Base-by-base conservation (phyloP, 1,140 invertebrate genomes). In the Drosophila nebulosa region DNA sequence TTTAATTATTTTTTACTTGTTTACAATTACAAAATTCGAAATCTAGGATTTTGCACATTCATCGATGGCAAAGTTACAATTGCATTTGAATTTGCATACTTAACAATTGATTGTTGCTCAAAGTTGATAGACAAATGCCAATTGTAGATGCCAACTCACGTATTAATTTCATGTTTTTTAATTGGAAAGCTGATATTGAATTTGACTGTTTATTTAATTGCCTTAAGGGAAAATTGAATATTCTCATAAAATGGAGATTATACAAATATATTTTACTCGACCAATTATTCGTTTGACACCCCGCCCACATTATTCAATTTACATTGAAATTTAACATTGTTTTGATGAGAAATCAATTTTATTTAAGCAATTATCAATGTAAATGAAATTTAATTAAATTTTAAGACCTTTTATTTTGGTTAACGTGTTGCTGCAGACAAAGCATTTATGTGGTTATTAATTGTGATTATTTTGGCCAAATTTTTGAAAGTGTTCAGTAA, bases 351-450 rank as follows among this genome's bases (percentile, higher is more conserved):
- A 46, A 46, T 46, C 39, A 46, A 42, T 42, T 42, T 63, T 60
- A 64, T 22, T 46, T 39, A 61, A 60, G 53, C 75, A 76, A 69
- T 79, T 70, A 62, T 27, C 39, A 64, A 51, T 61, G 52, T 32
- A 21, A 63, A 16, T 24, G 42, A 75, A 55, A 39, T 59, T 6
- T 24, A 52, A 52, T 24, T 26, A 52, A 52, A 52, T 52, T 24
- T 26, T 52, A 22, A 24, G 50, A 14, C 22, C 50, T 9, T 26
- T 52, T 27, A 59, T 69, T 69, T 65, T 69, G 67, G 77, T 86
- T 86, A 86, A 72, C 74, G 67, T 64, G n/a, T 65, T 42, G 66
- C 74, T 80, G 74, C 73, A 66, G 32, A 60, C 64, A 46, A 53
- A 79, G 26, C 35, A 57, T 55, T 65, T 70, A 58, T 35, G 22